A percentile compares a stretch with the other conserved stretches of the same genome.
Evolutionary conservation across 2,888 invertebrate genomes (phyloP).

Genomic region (Smittia aterrima): DNA sequence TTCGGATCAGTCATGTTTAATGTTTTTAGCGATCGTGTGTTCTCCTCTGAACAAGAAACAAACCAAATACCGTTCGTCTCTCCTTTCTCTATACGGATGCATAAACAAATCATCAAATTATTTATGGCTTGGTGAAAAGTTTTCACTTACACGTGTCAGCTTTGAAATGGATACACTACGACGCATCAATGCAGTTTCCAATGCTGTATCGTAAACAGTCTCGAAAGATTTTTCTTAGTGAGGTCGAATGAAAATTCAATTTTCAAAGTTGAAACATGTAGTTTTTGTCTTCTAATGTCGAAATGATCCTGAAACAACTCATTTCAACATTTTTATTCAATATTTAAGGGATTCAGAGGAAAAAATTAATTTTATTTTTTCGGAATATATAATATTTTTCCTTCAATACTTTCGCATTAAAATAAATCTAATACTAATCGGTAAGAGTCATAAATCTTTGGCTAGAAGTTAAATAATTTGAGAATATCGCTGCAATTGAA

Average conservation of each 20-base stretch:
- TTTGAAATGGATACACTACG: background rate
- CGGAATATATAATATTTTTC: background rate
- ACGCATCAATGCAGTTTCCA: background rate
- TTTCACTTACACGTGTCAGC: constrained; percentile 41
- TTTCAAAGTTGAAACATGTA: too few species aligned
- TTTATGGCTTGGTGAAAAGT: constrained; percentile 19
- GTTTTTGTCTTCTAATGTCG: too few species aligned
- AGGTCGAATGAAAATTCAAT: too few species aligned
- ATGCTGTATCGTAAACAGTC: background rate
- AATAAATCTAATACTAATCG: background rate
- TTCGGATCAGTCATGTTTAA: constrained; percentile 22
- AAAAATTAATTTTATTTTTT: background rate
- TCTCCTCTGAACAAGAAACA: constrained; percentile 18
- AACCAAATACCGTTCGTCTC: constrained; percentile 31
- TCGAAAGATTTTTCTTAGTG: too few species aligned
- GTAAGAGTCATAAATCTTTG: constrained; percentile 20
- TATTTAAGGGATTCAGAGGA: too few species aligned
- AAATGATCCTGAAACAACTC: too few species aligned
- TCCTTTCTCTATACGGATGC: background rate
- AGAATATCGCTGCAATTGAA: background rate
- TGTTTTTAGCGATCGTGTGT: constrained; percentile 25
- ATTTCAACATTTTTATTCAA: too few species aligned
- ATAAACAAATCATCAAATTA: constrained; percentile 40
- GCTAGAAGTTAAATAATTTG: constrained; percentile 27
- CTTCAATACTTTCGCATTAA: background rate